phyloP scores from a whole-genome alignment of 1,140 invertebrate genomes.

The Solen grandis region DNA sequence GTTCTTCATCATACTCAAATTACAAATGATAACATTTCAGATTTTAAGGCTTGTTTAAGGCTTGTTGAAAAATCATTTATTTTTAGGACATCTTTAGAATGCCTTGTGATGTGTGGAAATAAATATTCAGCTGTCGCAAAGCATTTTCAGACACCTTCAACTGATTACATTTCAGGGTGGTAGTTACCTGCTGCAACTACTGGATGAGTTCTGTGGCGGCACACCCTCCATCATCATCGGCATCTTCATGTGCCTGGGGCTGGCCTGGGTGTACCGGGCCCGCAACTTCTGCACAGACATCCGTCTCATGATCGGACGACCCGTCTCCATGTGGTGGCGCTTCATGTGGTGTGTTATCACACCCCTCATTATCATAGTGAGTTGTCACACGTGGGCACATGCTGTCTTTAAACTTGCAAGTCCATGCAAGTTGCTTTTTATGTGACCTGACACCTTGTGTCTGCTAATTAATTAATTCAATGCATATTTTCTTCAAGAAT shows the following conservation, averaged over 20 bases:
- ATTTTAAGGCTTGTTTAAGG: too few relatives aligned
- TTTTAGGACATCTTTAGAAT: too few relatives aligned
- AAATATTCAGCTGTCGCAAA: too few relatives aligned
- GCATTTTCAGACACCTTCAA: too few relatives aligned
- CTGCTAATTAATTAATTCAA: neutral
- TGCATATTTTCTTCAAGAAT: too few relatives aligned
- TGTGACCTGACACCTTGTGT: neutral
- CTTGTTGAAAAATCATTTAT: too few relatives aligned
- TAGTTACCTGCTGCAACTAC: conserved; percentile 91
- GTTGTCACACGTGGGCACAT: conserved; percentile 43
- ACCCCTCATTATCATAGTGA: conserved; percentile 87
- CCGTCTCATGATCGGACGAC: conserved; percentile 73
- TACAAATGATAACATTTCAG: too few relatives aligned
- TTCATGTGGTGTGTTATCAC: conserved; percentile 90
- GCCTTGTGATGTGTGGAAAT: too few relatives aligned
- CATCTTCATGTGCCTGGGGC: conserved; percentile 84
- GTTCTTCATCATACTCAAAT: too few relatives aligned
- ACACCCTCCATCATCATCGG: conserved; percentile 92
- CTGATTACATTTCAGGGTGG: conserved; percentile 85
- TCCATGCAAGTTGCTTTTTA: neutral
- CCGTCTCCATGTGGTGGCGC: conserved; percentile 84
- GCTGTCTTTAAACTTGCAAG: neutral
- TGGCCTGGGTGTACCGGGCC: conserved; percentile 88
- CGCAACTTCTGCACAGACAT: conserved; percentile 74
- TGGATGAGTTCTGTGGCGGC: conserved; percentile 93